These are phyloP conservation scores for Elmis aenea DNA, from an alignment of 2,888 invertebrate genomes.

Conservation along the genomic window DNA sequence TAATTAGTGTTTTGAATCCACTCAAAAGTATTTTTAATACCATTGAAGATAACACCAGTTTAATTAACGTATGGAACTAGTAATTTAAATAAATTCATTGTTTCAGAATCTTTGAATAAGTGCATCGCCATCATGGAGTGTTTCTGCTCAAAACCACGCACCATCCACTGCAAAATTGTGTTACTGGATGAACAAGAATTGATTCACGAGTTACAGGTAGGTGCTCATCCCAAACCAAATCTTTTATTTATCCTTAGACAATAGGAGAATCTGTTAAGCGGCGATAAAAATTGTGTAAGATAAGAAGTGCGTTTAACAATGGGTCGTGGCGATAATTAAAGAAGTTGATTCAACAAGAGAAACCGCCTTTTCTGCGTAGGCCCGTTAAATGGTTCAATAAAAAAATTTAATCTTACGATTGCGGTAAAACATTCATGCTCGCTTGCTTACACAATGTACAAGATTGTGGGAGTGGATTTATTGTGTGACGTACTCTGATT, in stretches of 20 bases:
- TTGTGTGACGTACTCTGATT: too few species aligned
- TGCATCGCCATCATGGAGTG: conserved; percentile 45
- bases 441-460: conserved; percentile 21
- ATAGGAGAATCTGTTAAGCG: too few species aligned
- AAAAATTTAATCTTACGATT: conserved; percentile 3
- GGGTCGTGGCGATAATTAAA: too few species aligned
- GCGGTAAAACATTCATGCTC: conserved; percentile 14
- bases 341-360: too few species aligned
- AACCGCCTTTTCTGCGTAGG: conserved; percentile 1
- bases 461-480: conserved; percentile 3
- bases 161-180: conserved; percentile 69
- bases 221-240: conserved; percentile 31
- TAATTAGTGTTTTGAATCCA: too few species aligned
- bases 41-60: too few species aligned
- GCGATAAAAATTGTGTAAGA: too few species aligned
- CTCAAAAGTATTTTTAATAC: too few species aligned
- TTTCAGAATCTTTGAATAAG: conserved; percentile 6
- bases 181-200: conserved; percentile 87
- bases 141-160: conserved; percentile 41
- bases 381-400: conserved; percentile 1
- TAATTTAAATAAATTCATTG: conserved; percentile 1
- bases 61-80: too few species aligned
- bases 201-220: conserved; percentile 83
- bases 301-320: too few species aligned
- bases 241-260: too few species aligned